These are phyloP conservation scores for Scartelaos histophorus DNA, from an alignment of 2,113 vertebrate genomes.

Conservation along the genomic window DNA sequence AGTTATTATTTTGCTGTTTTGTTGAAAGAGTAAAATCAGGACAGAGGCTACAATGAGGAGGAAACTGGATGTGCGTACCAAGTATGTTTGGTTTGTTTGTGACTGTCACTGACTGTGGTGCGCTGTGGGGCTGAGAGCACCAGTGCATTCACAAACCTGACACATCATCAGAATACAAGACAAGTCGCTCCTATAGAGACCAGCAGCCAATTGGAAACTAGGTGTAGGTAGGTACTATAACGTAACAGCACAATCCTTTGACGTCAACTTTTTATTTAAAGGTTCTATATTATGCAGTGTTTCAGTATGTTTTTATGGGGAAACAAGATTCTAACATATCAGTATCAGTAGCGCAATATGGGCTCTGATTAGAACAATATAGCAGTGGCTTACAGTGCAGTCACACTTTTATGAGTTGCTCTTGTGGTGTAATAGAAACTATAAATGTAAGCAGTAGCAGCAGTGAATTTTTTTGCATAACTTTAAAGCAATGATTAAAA, in stretches of 20 bases:
- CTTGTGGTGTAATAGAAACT: no score
- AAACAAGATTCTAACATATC: no score
- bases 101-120: constrained; percentile 45
- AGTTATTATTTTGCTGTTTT: not conserved
- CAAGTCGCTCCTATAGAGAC: constrained; percentile 27
- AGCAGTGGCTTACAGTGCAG: no score
- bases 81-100: constrained; percentile 38
- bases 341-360: no score
- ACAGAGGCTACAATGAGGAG: constrained; percentile 13
- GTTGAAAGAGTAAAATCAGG: not conserved
- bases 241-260: not conserved
- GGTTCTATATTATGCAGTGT: no score
- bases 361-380: no score
- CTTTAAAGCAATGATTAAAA: no score
- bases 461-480: no score
- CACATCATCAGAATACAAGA: constrained; percentile 47
- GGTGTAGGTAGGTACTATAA: constrained; percentile 10
- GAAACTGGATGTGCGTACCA: constrained; percentile 14
- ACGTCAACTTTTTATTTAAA: not conserved
- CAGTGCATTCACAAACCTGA: constrained; percentile 52
- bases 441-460: no score
- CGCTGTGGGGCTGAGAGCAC: constrained; percentile 33
- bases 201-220: constrained; percentile 25
- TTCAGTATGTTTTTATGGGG: no score
- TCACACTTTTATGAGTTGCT: no score